Evolutionary conservation across 2,797 vertebrate species (phyloP).

Genomic region (Mionectes olivaceus): DNA sequence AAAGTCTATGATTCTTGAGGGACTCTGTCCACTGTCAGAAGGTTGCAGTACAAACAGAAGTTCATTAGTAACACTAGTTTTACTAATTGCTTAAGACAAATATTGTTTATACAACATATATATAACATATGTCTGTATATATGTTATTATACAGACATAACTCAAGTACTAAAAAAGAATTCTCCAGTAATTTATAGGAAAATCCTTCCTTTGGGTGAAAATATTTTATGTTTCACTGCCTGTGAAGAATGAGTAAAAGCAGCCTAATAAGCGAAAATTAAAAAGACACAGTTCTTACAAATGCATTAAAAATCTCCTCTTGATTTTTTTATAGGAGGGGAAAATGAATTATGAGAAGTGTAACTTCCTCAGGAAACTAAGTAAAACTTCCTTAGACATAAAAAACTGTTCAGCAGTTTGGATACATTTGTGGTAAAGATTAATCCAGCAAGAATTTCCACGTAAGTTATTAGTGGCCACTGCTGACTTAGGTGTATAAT

Average conservation of each 20-base stretch:
- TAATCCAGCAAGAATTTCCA: background rate
- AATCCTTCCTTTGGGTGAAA: background rate
- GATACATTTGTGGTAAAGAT: background rate
- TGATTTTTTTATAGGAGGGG: background rate
- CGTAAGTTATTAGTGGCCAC: background rate
- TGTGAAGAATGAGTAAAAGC: constrained; percentile 17
- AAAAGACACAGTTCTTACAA: background rate
- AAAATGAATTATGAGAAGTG: constrained; percentile 11
- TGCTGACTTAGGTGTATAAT: background rate
- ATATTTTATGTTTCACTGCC: background rate
- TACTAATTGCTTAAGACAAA: background rate
- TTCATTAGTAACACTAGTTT: background rate
- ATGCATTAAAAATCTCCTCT: background rate
- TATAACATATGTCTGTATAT: no score
- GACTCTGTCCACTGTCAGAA: background rate
- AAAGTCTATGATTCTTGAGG: background rate
- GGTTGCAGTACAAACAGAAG: background rate
- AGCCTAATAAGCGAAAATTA: background rate
- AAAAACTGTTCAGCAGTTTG: background rate
- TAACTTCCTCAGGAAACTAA: no score
- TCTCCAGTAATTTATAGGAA: background rate
- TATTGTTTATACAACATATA: background rate
- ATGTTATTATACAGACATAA: no score
- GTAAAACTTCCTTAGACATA: background rate
- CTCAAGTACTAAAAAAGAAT: background rate